Conservation (phyloP, 2,888 invertebrate species). For the Oxystoma pomonae region DNA sequence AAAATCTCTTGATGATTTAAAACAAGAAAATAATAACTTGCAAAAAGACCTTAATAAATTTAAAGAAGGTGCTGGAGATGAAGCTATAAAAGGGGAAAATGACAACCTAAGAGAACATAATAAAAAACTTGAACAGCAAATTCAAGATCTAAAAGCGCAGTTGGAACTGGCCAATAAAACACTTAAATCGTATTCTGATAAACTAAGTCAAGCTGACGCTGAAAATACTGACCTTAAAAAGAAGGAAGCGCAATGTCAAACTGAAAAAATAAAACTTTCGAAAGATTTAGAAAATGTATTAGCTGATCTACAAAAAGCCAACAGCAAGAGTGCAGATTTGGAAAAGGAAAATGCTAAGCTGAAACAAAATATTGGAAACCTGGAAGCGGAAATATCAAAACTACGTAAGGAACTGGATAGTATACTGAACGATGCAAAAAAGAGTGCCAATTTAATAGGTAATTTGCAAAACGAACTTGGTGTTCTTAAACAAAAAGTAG, state of each 20-base stretch:
- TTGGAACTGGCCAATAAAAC: slow-evolving; percentile 22
- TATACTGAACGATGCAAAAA: slow-evolving; percentile 24
- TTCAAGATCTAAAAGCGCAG: slow-evolving; percentile 19
- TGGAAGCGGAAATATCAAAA: slow-evolving; percentile 27
- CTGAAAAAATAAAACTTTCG: slow-evolving; percentile 26
- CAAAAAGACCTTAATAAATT: slow-evolving; percentile 21
- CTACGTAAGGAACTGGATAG: slow-evolving; percentile 31
- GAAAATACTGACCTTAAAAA: slow-evolving; percentile 27
- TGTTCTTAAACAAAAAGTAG: slow-evolving; percentile 18
- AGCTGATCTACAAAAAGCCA: slow-evolving; percentile 19
- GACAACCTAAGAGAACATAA: slow-evolving; percentile 19
- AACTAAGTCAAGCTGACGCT: slow-evolving; percentile 21
- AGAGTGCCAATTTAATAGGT: slow-evolving; percentile 19
- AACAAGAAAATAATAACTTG: slow-evolving; percentile 21
- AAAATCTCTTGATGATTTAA: slow-evolving; percentile 16
- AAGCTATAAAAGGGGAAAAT: slow-evolving; percentile 22
- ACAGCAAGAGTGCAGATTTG: slow-evolving; percentile 25
- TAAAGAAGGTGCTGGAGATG: slow-evolving; percentile 9
- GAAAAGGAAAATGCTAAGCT: slow-evolving; percentile 29
- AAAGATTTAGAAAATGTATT: slow-evolving; percentile 27
- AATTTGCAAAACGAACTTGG: slow-evolving; percentile 23
- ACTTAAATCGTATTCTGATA: slow-evolving; percentile 23
- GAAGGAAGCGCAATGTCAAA: slow-evolving; percentile 20
- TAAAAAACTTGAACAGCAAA: slow-evolving; percentile 21
- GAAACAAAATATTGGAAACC: slow-evolving; percentile 22